These are phyloP conservation scores for Panagrolaimus sp. DNA, from an alignment of 1,140 invertebrate genomes.

Conservation along the genomic window DNA sequence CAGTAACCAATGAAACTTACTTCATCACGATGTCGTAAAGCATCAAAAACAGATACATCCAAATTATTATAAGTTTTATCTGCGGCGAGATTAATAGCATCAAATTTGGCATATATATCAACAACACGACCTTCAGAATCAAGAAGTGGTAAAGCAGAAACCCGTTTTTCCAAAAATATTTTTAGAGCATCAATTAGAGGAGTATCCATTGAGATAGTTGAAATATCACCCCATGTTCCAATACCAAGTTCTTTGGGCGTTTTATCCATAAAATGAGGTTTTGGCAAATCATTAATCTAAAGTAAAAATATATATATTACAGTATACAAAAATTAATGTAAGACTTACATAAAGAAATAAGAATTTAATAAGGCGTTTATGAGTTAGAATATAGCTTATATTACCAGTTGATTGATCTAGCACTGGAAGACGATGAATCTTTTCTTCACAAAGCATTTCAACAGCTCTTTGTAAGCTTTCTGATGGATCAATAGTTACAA, in stretches of 20 bases:
- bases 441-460: constrained; percentile 54
- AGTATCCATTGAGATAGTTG: constrained; percentile 71
- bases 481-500: constrained; percentile 51
- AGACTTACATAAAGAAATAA: constrained; percentile 97
- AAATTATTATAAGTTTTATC: constrained; percentile 99
- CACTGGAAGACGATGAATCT: constrained; percentile 90
- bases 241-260: constrained; percentile 48
- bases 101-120: constrained; percentile 98
- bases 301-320: neutral
- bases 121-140: constrained; percentile 67
- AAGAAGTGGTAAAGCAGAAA: constrained; percentile 54
- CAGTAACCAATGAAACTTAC: constrained; percentile 32
- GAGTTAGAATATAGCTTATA: constrained; percentile 95
- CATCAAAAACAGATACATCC: constrained; percentile 86
- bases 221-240: constrained; percentile 67
- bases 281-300: constrained; percentile 45
- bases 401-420: constrained; percentile 89
- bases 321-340: constrained; percentile 13
- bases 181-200: constrained; percentile 88
- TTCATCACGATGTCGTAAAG: constrained; percentile 84
- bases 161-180: constrained; percentile 81
- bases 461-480: constrained; percentile 55
- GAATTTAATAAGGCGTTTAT: constrained; percentile 95
- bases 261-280: constrained; percentile 47
- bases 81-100: constrained; percentile 98